Conservation (phyloP, 1,140 invertebrate species). For the Macrobrachium rosenbergii region DNA sequence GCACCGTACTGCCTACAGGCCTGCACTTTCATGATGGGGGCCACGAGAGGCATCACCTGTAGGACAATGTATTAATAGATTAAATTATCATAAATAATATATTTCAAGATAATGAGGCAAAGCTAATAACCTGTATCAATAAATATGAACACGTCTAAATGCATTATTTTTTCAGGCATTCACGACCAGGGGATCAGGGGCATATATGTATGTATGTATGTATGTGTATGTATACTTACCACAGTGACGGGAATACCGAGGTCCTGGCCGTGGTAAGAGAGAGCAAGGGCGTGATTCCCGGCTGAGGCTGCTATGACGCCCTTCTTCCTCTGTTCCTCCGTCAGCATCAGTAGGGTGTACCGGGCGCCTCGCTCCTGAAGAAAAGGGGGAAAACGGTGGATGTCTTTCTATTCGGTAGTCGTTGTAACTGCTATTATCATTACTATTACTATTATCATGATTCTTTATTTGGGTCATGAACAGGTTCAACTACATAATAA, state of each 20-base stretch:
- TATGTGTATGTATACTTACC: conserved; percentile 71
- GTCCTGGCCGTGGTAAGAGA: conserved; percentile 88
- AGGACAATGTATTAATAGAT: neutral
- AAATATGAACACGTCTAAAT: no score
- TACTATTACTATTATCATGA: neutral
- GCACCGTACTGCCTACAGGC: conserved; percentile 88
- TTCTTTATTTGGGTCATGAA: no score
- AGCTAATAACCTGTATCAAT: neutral
- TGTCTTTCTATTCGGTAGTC: no score
- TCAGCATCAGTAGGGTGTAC: conserved; percentile 81
- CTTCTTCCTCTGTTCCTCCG: conserved; percentile 77
- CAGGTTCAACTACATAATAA: no score
- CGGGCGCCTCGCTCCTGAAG: conserved; percentile 88
- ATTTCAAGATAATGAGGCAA: no score
- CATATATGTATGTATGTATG: no score
- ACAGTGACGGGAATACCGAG: conserved; percentile 89
- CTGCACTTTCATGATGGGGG: conserved; percentile 94
- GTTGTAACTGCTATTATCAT: neutral
- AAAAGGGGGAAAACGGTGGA: neutral
- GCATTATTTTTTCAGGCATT: no score
- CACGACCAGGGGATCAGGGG: no score
- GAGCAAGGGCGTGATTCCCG: conserved; percentile 91
- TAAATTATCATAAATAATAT: neutral
- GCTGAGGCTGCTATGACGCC: conserved; percentile 94
- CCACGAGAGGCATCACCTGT: conserved; percentile 84